Evolutionary conservation across 2,888 invertebrate genomes (phyloP).

Genomic region (Drosophila paramelanica): DNA sequence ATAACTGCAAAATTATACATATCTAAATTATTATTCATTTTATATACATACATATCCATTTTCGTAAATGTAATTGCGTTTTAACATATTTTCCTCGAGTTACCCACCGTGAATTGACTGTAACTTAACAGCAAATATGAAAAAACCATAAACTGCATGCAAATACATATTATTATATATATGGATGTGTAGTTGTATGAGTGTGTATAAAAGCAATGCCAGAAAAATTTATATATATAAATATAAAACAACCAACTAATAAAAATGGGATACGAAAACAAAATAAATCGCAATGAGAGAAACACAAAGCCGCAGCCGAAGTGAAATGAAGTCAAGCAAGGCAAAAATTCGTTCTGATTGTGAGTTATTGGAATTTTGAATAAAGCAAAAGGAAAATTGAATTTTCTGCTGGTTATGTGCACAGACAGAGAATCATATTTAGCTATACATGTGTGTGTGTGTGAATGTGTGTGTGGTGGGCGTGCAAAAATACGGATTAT

Average conservation of each 20-base stretch:
- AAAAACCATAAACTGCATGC: conserved; percentile 18
- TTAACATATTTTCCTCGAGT: conserved; percentile 1
- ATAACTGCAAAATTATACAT: background rate
- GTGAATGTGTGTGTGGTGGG: conserved; percentile 23
- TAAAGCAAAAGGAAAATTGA: conserved; percentile 64
- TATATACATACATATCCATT: background rate
- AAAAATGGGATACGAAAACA: conserved; percentile 7
- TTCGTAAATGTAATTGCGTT: background rate
- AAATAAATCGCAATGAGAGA: conserved; percentile 38
- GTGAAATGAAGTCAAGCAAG: conserved; percentile 40
- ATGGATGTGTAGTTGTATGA: background rate
- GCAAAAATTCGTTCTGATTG: conserved; percentile 53
- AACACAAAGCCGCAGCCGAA: conserved; percentile 27
- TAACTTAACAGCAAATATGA: conserved; percentile 8
- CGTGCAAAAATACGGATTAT: conserved; percentile 73
- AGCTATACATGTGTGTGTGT: conserved; percentile 19
- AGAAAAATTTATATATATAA: conserved; percentile 1
- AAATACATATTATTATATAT: conserved; percentile 21
- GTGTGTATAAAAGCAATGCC: background rate
- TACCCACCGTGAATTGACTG: conserved; percentile 9
- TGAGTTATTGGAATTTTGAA: conserved; percentile 70
- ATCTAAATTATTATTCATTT: background rate
- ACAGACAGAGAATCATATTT: conserved; percentile 43
- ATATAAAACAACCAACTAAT: conserved; percentile 7
- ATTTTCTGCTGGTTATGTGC: conserved; percentile 54